A percentile compares a stretch with the other conserved stretches of the same genome.
Evolutionary conservation across 1,140 invertebrate genomes (phyloP).

Genomic region (Harpegnathos saltator): DNA sequence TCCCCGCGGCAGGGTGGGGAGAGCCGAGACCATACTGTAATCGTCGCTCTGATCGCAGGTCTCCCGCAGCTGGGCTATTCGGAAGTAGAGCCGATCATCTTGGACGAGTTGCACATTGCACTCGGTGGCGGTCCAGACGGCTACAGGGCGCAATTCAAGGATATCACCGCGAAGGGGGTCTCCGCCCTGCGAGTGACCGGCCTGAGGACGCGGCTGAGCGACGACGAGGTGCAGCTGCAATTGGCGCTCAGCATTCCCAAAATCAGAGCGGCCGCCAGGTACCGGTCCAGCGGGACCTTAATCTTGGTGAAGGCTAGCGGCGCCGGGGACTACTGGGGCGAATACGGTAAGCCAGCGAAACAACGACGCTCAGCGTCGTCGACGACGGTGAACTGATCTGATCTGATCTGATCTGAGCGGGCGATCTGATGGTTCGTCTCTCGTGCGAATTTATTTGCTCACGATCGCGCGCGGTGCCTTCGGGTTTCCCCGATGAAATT

Average conservation of each 20-base stretch:
- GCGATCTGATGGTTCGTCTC: too few species aligned
- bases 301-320: constrained; percentile 92
- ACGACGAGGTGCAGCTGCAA: constrained; percentile 91
- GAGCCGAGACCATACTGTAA: too few species aligned
- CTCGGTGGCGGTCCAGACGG: constrained; percentile 91
- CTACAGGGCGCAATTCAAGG: constrained; percentile 91
- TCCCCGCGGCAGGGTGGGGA: neutral
- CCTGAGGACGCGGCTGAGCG: constrained; percentile 86
- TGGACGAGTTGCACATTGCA: constrained; percentile 92
- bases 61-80: constrained; percentile 81
- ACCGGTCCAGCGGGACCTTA: constrained; percentile 91
- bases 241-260: constrained; percentile 91
- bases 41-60: constrained; percentile 69
- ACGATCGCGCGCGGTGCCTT: too few species aligned
- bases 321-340: constrained; percentile 94
- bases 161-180: constrained; percentile 92
- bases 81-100: constrained; percentile 90
- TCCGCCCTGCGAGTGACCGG: constrained; percentile 91
- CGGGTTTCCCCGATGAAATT: neutral
- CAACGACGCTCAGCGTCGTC: too few species aligned
- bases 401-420: too few species aligned
- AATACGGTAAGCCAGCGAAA: constrained; percentile 89
- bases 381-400: too few species aligned
- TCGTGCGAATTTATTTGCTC: too few species aligned
- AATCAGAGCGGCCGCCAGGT: constrained; percentile 91